These are phyloP conservation scores for Scomberomorus guttatus DNA, from an alignment of 2,797 vertebrate species.

Conservation along the genomic window DNA sequence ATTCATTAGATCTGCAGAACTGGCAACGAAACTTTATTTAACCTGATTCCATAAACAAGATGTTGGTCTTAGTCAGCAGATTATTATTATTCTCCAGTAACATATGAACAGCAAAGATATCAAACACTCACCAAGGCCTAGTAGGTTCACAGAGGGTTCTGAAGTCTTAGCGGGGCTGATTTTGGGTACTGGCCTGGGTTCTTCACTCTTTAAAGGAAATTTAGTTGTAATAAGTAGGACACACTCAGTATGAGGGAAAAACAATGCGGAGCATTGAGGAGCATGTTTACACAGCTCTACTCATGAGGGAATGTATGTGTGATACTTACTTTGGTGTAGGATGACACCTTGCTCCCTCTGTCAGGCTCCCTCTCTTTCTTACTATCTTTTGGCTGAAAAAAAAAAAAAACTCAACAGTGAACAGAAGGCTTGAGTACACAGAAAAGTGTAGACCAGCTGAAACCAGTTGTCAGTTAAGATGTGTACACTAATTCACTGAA, in stretches of 20 bases:
- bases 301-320: neutral
- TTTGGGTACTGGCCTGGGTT: constrained; percentile 89
- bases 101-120: neutral
- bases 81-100: neutral
- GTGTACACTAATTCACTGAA: neutral
- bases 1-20: constrained; percentile 1
- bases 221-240: constrained; percentile 16
- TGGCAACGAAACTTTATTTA: constrained; percentile 1
- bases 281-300: constrained; percentile 1
- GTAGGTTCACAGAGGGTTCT: constrained; percentile 92
- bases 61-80: neutral
- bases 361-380: constrained; percentile 92
- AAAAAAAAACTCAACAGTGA: neutral
- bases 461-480: neutral
- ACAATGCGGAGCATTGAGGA: neutral
- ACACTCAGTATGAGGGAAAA: neutral
- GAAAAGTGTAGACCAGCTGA: neutral
- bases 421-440: neutral
- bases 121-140: constrained; percentile 92
- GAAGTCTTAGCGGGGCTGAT: constrained; percentile 90
- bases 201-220: constrained; percentile 88
- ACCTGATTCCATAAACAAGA: neutral
- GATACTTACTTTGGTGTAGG: constrained; percentile 88
- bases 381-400: constrained; percentile 88
- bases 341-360: constrained; percentile 86